A percentile compares a stretch with the other conserved stretches of the same genome.
Evolutionary conservation across 2,888 invertebrate genomes (phyloP).

Genomic region (Drosophila pseudotalamancana): DNA sequence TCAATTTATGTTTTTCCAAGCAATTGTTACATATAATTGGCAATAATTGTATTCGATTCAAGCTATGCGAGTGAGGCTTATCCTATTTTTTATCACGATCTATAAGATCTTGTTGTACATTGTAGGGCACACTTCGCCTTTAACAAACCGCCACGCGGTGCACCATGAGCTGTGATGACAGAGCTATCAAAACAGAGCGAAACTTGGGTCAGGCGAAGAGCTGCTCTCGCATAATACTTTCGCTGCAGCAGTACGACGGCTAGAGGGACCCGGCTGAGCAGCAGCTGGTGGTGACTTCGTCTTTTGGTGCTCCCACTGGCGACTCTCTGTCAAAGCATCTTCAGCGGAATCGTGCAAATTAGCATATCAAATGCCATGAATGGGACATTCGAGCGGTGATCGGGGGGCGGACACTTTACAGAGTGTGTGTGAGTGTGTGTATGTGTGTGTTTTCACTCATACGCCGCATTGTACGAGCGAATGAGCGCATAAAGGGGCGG

Average conservation of each 20-base stretch:
- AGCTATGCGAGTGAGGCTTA: too few relatives aligned
- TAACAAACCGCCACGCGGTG: background rate
- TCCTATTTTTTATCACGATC: too few relatives aligned
- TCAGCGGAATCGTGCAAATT: constrained; percentile 70
- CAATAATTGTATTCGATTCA: too few relatives aligned
- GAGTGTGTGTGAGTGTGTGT: constrained; percentile 28
- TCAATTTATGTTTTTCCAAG: too few relatives aligned
- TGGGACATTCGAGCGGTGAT: constrained; percentile 31
- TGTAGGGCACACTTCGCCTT: background rate
- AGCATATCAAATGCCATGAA: constrained; percentile 78
- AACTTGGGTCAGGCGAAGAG: constrained; percentile 30
- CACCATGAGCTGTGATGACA: background rate
- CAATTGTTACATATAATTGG: too few relatives aligned
- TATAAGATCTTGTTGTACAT: too few relatives aligned
- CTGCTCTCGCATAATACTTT: constrained; percentile 50
- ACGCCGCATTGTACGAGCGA: constrained; percentile 71
- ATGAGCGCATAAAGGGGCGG: constrained; percentile 75
- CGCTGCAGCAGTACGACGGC: constrained; percentile 23
- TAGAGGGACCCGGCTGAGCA: constrained; percentile 10
- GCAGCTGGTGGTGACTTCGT: constrained; percentile 58
- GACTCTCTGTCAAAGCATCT: constrained; percentile 41
- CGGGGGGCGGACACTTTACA: constrained; percentile 26
- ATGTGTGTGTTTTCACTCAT: constrained; percentile 68
- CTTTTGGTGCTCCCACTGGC: constrained; percentile 23
- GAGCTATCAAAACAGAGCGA: constrained; percentile 56